A percentile compares a stretch with the other conserved stretches of the same genome.
These are phyloP conservation scores for Arctopsyche grandis DNA, from an alignment of 1,140 invertebrate species.

Conservation along the genomic window DNA sequence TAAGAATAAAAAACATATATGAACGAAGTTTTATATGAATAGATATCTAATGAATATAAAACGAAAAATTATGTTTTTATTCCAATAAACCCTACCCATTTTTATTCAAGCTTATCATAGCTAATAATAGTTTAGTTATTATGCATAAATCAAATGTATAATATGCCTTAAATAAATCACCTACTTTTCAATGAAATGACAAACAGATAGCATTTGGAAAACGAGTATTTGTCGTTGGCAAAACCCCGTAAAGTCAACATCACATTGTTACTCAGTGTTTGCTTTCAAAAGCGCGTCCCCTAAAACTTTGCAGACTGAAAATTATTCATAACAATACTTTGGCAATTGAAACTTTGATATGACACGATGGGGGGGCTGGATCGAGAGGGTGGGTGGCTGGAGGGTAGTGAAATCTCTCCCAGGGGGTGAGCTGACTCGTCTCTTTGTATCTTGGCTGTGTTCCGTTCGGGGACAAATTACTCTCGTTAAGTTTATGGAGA, in stretches of 20 bases:
- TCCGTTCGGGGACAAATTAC: conserved; percentile 48
- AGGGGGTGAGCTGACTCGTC: conserved; percentile 13
- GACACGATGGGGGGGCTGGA: background rate
- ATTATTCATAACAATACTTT: conserved; percentile 44
- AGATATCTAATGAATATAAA: too few relatives aligned
- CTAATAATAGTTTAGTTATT: too few relatives aligned
- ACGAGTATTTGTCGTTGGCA: background rate
- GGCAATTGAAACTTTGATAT: conserved; percentile 42
- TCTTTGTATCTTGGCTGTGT: conserved; percentile 35
- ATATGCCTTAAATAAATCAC: too few relatives aligned
- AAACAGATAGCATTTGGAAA: background rate
- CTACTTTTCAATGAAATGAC: too few relatives aligned
- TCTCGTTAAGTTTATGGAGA: conserved; percentile 50
- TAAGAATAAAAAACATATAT: too few relatives aligned
- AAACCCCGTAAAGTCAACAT: background rate
- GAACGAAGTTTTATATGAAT: too few relatives aligned
- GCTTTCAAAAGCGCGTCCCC: background rate
- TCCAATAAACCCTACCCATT: too few relatives aligned
- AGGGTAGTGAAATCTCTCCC: background rate
- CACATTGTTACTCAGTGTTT: background rate
- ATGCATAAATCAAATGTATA: too few relatives aligned
- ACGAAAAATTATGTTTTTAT: too few relatives aligned
- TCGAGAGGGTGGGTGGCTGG: background rate
- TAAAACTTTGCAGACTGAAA: conserved; percentile 25
- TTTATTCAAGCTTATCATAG: too few relatives aligned